These are phyloP conservation scores for Leptopilina syphax DNA, from an alignment of 2,888 invertebrate species.

Conservation along the genomic window DNA sequence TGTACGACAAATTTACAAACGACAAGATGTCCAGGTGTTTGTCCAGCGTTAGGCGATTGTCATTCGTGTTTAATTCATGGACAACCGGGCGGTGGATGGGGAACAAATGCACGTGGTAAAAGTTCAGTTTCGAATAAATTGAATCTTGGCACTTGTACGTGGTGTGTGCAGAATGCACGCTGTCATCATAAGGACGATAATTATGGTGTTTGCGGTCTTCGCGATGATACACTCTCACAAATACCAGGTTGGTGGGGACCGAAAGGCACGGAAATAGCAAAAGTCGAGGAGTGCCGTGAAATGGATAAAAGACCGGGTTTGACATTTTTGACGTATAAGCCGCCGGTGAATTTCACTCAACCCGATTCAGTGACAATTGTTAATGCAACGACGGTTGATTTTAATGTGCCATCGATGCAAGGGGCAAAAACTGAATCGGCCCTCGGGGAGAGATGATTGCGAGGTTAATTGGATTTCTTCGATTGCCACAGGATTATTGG, in stretches of 20 bases:
- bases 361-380: constrained; percentile 93
- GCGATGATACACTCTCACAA: constrained; percentile 88
- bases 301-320: constrained; percentile 91
- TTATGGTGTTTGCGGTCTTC: constrained; percentile 88
- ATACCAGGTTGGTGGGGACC: constrained; percentile 94
- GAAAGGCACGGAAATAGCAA: constrained; percentile 86
- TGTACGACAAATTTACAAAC: constrained; percentile 94
- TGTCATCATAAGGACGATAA: constrained; percentile 93
- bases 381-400: constrained; percentile 89
- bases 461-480: constrained; percentile 88
- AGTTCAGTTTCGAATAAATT: constrained; percentile 86
- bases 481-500: constrained; percentile 86
- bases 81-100: constrained; percentile 78
- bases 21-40: constrained; percentile 91
- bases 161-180: constrained; percentile 95
- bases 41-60: constrained; percentile 92
- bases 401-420: constrained; percentile 84
- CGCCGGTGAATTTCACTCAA: constrained; percentile 91
- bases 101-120: constrained; percentile 71
- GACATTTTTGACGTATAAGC: constrained; percentile 91
- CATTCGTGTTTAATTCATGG: constrained; percentile 93
- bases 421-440: constrained; percentile 84
- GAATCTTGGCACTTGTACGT: constrained; percentile 89
- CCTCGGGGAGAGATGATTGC: constrained; percentile 87
- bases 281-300: constrained; percentile 87